phyloP scores from a whole-genome alignment of 2,888 invertebrate genomes.

The Lasiommata megera region DNA sequence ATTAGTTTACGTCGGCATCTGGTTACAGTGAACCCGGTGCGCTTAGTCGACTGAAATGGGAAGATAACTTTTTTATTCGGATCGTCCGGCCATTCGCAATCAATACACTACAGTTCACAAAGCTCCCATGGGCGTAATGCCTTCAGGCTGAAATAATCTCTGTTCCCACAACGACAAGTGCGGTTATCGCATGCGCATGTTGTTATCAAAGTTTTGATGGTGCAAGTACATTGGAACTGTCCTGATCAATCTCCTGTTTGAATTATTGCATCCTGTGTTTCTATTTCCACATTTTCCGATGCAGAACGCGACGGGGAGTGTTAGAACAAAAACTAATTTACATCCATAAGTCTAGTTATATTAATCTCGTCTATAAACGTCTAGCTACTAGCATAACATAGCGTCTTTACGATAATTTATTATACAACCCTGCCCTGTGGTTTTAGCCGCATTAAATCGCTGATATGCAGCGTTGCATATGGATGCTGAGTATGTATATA shows the following conservation, averaged over 20 bases:
- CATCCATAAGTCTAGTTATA: too few relatives aligned
- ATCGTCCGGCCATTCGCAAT: conserved; percentile 19
- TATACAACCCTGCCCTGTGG: too few relatives aligned
- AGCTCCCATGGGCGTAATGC: neutral
- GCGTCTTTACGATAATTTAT: too few relatives aligned
- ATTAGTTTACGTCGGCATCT: conserved; percentile 6
- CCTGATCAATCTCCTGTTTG: conserved; percentile 32
- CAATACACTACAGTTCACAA: conserved; percentile 14
- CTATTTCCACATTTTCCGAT: conserved; percentile 19
- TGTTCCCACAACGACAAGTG: neutral
- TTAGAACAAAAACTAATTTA: neutral
- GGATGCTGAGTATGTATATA: too few relatives aligned
- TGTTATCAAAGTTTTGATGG: neutral
- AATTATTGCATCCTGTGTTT: conserved; percentile 25
- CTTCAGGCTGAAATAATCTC: neutral
- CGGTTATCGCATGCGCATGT: neutral
- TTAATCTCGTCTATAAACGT: too few relatives aligned
- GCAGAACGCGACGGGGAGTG: neutral
- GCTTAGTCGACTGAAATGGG: conserved; percentile 12
- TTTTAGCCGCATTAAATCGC: too few relatives aligned
- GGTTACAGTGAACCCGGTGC: conserved; percentile 1
- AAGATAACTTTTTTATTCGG: conserved; percentile 15
- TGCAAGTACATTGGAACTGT: conserved; percentile 29
- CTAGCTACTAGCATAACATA: too few relatives aligned
- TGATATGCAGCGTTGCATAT: too few relatives aligned